Base-by-base conservation (phyloP, 2,113 vertebrate species). In the Pleuronectes platessa region DNA sequence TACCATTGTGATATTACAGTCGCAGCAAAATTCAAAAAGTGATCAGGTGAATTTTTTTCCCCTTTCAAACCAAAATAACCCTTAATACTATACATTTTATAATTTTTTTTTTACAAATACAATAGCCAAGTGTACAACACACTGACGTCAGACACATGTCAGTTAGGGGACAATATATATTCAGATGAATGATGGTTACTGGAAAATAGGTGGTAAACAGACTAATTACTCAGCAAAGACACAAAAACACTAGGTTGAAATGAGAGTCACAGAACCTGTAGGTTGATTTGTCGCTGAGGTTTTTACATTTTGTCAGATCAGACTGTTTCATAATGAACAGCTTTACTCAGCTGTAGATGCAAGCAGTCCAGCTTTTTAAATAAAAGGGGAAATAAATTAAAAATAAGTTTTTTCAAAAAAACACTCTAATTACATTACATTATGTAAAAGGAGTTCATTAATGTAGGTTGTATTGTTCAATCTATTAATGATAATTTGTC, bases 401-500 rank as follows among this genome's bases (percentile, higher is more conserved):
- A 69, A 71, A 67, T 55, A 11, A 1, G 2, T 37, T 71, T 76
- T 68, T 76, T 71, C 85, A 7, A 49, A 56, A 31, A 54, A 26
- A 51, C 21, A 14, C 10, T 62, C 14, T 68, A 78, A 81, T 78
- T 60, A 71, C 40, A 56, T 42, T 71, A 76, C 26, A 24, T 24
- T 24, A 24, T 3, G 3, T n/a, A 35, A 56, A 56, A 35, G 27
- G 61, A 77, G 15, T 12, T 66, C 11, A 1, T 10, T 4, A 65
- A 18, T 68, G 47, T 49, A 27, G 53, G 27, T 67, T 42, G 26
- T 31, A 42, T 61, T 77, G 53, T 82, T 69, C 17, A 45, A 26
- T 66, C n/a, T 60, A 47, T 54, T 74, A 13, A 12, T 65, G n/a
- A 37, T 40, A 23, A 66, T 85, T 73, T 77, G 54, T 74, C n/a